phyloP scores from a whole-genome alignment of 2,113 vertebrate genomes.

The Tachysurus fulvidraco region DNA sequence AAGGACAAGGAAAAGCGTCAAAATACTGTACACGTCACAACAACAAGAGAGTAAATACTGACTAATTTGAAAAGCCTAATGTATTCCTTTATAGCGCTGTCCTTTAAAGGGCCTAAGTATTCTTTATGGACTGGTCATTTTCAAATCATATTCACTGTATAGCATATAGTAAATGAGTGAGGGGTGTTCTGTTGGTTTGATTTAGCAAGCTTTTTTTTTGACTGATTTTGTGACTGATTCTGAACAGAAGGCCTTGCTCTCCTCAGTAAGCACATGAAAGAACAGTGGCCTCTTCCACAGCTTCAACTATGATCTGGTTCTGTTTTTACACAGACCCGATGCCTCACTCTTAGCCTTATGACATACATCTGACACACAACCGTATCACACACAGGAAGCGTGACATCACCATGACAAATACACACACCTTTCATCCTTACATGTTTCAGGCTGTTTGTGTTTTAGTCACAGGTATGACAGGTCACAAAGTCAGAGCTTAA shows the following conservation, averaged over 20 bases:
- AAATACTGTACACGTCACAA: not conserved
- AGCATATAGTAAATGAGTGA: not conserved
- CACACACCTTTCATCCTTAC: conserved; percentile 25
- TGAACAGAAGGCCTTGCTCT: conserved; percentile 10
- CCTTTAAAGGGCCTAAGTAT: not conserved
- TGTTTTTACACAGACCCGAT: conserved; percentile 16
- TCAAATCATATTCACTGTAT: not conserved
- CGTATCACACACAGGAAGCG: not conserved
- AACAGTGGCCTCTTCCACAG: conserved; percentile 22
- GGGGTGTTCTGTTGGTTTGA: conserved; percentile 3
- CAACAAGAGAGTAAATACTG: not conserved
- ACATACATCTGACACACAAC: conserved; percentile 18
- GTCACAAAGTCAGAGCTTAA: not conserved
- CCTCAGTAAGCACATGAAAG: conserved; percentile 2
- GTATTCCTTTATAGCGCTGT: not conserved
- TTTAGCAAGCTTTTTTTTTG: conserved; percentile 18
- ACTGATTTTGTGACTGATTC: conserved; percentile 23
- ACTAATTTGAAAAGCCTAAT: not conserved
- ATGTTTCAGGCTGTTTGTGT: conserved; percentile 1
- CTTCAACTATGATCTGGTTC: conserved; percentile 24
- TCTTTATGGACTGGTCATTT: not conserved
- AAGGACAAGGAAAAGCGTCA: not conserved
- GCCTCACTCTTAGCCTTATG: conserved; percentile 34
- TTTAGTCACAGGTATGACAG: conserved; percentile 26
- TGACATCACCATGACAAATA: conserved; percentile 40